A percentile compares a stretch with the other conserved stretches of the same genome.
Conservation (phyloP, 2,888 invertebrate species). For the Brachyopa scutellaris region DNA sequence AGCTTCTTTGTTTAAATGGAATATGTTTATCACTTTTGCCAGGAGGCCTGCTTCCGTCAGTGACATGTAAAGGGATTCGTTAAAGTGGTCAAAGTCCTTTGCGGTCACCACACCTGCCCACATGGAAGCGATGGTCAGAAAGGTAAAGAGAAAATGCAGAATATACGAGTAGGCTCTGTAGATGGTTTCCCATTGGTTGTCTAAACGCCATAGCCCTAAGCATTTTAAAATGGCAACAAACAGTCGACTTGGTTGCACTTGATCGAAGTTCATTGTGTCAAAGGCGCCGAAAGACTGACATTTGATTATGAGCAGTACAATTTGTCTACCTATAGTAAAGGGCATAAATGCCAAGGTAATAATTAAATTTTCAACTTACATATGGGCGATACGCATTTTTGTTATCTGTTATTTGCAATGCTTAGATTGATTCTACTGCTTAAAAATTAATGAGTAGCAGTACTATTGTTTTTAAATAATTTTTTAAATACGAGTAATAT, state of each 20-base stretch:
- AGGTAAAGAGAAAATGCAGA: constrained; percentile 74
- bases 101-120: constrained; percentile 75
- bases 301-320: background rate
- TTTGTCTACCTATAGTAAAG: background rate
- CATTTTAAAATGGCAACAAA: constrained; percentile 11
- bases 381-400: too few species aligned
- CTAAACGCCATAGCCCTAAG: constrained; percentile 37
- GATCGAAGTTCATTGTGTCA: constrained; percentile 31
- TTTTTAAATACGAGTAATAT: too few species aligned
- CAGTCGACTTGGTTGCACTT: constrained; percentile 29
- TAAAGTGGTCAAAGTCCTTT: constrained; percentile 75
- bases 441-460: too few species aligned
- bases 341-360: background rate
- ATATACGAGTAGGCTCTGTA: constrained; percentile 53
- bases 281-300: background rate
- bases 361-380: constrained; percentile 12
- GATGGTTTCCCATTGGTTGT: background rate
- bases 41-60: constrained; percentile 75
- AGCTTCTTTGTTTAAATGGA: constrained; percentile 69
- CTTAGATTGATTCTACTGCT: too few species aligned
- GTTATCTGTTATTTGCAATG: too few species aligned
- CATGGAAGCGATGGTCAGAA: constrained; percentile 75
- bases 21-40: constrained; percentile 77
- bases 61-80: constrained; percentile 77
- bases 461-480: too few species aligned